Conservation (phyloP, 2,113 vertebrate genomes). For the Phrynocephalus versicolor region DNA sequence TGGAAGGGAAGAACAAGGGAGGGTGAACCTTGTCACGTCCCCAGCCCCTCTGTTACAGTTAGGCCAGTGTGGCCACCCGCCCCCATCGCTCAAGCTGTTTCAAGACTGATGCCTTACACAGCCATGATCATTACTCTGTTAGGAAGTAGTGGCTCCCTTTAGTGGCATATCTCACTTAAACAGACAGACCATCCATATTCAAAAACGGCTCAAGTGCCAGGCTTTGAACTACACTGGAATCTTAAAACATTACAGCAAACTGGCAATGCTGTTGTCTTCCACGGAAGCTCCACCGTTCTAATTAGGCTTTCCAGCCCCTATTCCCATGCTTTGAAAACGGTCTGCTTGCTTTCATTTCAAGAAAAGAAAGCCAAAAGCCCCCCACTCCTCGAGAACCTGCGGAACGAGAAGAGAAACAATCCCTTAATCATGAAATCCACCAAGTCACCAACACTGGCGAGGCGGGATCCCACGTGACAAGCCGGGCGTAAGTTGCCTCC, state of each 20-base stretch:
- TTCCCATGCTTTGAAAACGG: not conserved
- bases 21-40: not conserved
- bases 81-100: not conserved
- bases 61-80: not conserved
- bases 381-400: not conserved
- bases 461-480: constrained; percentile 44
- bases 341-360: not conserved
- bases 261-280: not conserved
- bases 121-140: no score
- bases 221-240: not conserved
- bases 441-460: not conserved
- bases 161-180: not conserved
- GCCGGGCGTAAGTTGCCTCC: constrained; percentile 9
- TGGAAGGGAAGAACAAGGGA: constrained; percentile 7
- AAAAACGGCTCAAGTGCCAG: not conserved
- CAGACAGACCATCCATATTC: no score
- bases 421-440: not conserved
- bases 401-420: not conserved
- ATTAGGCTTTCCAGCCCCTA: not conserved
- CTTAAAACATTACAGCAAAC: not conserved
- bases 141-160: not conserved
- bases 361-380: not conserved
- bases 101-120: not conserved
- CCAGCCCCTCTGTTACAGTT: not conserved
- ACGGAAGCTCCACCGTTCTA: not conserved